Evolutionary conservation across 2,797 vertebrate genomes (phyloP), one percentile per base, ranked within the genome.

Genomic region (Scleropages formosus): DNA sequence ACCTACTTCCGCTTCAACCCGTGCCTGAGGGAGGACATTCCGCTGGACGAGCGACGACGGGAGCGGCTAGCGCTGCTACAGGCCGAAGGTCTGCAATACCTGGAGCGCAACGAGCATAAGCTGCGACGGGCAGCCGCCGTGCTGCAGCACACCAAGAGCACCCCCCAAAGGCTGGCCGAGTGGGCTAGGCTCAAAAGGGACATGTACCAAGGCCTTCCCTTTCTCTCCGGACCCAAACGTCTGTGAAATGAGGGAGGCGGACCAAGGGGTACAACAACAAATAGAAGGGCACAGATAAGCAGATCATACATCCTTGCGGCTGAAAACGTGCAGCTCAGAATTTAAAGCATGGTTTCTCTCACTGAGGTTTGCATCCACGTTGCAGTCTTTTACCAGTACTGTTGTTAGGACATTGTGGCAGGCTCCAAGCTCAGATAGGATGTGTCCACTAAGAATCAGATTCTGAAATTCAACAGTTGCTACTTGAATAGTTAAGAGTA

Each of bases 1-100:
- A 94, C 94, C 0, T 98, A 99, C 59, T 99, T 97, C 89, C 94
- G 97, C 86, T 98, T 99, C 89, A 99, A 98, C 88, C 97, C 97
- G 20, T 90, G 93, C 70, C 90, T 98, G 90, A 95, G 89, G 74
- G 95, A 98, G 82, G 96, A 99, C 16, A 89, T 98, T 83, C 77
- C 94, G 79, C 89, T 98, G 82, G 96, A 99, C 74, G 97, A 99
- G 82, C 96, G 87, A 83, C 95, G 96, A 10, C 91, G 91, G 0
- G 96, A 99, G 88, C 96, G 96, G 71, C 93, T 98, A 56, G 92
- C 80, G 81, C 87, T 92, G 80, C 90, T 99, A 82, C 94, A 93
- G 86, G 87, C 89, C 0, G 95, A 98, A 83, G 94, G 94, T 13
- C 49, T 89, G 72, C 90, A 83, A 6, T 99, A 98, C 79, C 92